Evolutionary conservation across 2,888 invertebrate genomes (phyloP).

Genomic region (Pristionchus mayeri): DNA sequence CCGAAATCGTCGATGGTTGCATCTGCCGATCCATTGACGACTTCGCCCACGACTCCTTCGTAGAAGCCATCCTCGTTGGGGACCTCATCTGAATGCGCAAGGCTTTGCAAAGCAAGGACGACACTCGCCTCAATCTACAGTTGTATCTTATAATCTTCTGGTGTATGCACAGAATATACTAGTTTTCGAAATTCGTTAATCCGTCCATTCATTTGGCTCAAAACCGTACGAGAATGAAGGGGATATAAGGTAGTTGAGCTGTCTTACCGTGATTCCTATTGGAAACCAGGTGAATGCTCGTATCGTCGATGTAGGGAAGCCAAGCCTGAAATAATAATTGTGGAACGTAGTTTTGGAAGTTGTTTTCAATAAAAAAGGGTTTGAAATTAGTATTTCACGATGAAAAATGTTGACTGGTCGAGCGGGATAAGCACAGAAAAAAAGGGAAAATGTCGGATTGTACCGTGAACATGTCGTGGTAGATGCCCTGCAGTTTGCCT

Average conservation of each 20-base stretch:
- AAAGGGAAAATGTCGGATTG: not conserved
- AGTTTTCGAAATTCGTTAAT: no score
- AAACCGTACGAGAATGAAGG: no score
- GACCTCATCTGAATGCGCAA: not conserved
- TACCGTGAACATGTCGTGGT: slow-evolving; percentile 36
- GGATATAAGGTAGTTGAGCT: no score
- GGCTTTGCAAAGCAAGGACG: not conserved
- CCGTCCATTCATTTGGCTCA: no score
- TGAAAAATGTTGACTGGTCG: no score
- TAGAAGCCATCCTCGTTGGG: slow-evolving; percentile 5
- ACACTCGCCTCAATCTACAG: not conserved
- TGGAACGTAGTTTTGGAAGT: not conserved
- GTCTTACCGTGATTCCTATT: not conserved
- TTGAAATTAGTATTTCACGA: no score
- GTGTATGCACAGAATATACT: no score
- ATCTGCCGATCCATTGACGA: not conserved
- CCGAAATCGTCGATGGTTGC: slow-evolving; percentile 21
- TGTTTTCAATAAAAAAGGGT: no score
- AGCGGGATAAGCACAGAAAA: no score
- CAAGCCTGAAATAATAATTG: not conserved
- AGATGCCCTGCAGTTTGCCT: slow-evolving; percentile 1
- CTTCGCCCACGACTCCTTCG: not conserved
- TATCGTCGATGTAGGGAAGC: not conserved
- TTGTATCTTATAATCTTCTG: not conserved
- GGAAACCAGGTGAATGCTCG: not conserved